Evolutionary conservation across 2,888 invertebrate genomes (phyloP), one percentile per base, ranked within the genome.

Genomic region (Ethmia dodecea): DNA sequence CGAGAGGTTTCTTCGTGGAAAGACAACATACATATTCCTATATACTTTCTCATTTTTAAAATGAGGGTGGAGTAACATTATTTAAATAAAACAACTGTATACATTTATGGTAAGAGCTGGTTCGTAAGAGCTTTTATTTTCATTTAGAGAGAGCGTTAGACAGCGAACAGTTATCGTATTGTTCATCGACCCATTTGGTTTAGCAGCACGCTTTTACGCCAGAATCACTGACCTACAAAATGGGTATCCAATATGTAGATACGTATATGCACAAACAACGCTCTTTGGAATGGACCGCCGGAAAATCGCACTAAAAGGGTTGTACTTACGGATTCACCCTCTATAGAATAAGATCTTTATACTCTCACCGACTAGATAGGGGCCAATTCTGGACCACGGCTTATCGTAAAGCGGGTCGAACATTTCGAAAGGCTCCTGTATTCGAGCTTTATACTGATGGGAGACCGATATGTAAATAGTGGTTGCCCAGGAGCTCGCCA

Each of bases 381-480:
- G 92, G 5, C 94, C 94, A 13, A 94, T 90, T 54, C 94, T 87
- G 43, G 93, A 88, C 94, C 94, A 94, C 5, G 94, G 94, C 56
- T 94, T 94, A 71, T 94, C 94, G 64, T 94, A 94, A 5, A 94
- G 78, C 45, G 92, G 90, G 71, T 94, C 93, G 68, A 94, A 94
- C 58, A 94, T 89, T 47, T 93, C 93, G 55, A 94, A 94, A 1
- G 94, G 94, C 57, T 93, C 91, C 50, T 94, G 91, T 38, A 94
- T 92, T 48, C 92, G 86, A 30, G 91, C 92, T 31, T 89, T 89
- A 65, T 94, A 94, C 52, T 93, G 89, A 68, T 91, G 89, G 73
- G 89, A 89, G 58, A 93, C 89, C 0, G 94, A 93, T 42, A 94
- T 89, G 49, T 91, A 84, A 52, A 93, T 93, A 8, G 94, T 92